These are phyloP conservation scores for Cyrtodaria siliqua DNA, from an alignment of 2,888 invertebrate genomes.

Conservation along the genomic window DNA sequence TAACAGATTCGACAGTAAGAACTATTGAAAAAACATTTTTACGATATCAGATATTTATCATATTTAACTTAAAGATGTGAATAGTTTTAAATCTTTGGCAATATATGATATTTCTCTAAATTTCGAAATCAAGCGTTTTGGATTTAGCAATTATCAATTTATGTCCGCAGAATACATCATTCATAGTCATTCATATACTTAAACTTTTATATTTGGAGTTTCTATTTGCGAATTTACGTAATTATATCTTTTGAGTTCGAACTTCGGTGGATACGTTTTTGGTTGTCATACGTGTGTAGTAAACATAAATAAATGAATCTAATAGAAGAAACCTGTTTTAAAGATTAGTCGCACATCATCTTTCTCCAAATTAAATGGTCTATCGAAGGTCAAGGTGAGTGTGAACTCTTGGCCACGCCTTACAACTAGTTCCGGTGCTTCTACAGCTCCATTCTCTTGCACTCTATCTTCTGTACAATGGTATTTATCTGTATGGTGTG, in stretches of 20 bases:
- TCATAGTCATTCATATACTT: too few relatives aligned
- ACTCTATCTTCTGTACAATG: slow-evolving; percentile 22
- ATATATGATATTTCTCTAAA: too few relatives aligned
- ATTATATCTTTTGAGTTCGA: too few relatives aligned
- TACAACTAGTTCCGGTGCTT: slow-evolving; percentile 86
- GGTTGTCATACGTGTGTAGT: too few relatives aligned
- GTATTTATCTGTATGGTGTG: slow-evolving; percentile 43
- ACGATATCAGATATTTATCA: neutral
- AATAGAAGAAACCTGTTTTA: slow-evolving; percentile 58
- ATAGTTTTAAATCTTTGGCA: too few relatives aligned
- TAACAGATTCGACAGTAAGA: neutral
- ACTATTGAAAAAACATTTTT: neutral
- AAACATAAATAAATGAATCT: neutral
- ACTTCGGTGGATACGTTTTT: too few relatives aligned
- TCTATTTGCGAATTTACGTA: too few relatives aligned
- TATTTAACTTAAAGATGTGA: neutral
- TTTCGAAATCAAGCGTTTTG: too few relatives aligned
- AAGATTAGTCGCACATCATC: slow-evolving; percentile 62
- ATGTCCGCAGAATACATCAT: too few relatives aligned
- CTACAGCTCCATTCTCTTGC: slow-evolving; percentile 7
- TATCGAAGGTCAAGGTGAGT: slow-evolving; percentile 56
- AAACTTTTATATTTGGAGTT: too few relatives aligned
- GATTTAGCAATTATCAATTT: too few relatives aligned
- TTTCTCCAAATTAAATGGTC: slow-evolving; percentile 37
- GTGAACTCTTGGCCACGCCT: slow-evolving; percentile 68